Evolutionary conservation across 2,113 vertebrate genomes (phyloP).

Genomic region (Thalassarche chlororhynchos): DNA sequence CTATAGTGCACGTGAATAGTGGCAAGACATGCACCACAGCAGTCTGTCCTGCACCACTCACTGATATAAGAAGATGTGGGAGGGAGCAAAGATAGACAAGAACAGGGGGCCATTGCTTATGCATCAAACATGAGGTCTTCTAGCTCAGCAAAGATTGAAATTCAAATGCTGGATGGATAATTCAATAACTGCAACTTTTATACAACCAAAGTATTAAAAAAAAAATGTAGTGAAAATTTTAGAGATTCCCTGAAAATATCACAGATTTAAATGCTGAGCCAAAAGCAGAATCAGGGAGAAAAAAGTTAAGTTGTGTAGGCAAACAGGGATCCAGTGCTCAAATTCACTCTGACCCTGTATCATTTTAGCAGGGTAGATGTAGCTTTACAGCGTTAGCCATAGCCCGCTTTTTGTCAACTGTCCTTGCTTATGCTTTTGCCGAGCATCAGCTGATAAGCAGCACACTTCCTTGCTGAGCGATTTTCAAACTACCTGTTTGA

Average conservation of each 20-base stretch:
- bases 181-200: not conserved
- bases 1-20: not conserved
- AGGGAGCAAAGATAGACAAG: not conserved
- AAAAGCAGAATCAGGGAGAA: not conserved
- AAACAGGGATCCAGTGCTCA: not conserved
- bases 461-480: rapidly evolving
- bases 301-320: not conserved
- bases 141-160: not conserved
- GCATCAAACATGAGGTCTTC: not conserved
- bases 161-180: not conserved
- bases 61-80: not conserved
- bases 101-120: not conserved
- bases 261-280: not conserved
- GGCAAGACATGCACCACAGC: not conserved
- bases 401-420: not conserved
- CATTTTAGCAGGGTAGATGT: not conserved
- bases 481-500: not conserved
- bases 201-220: rapidly evolving
- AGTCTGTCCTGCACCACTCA: not conserved
- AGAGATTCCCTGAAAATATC: not conserved
- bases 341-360: not conserved
- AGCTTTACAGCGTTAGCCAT: not conserved
- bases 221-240: not conserved
- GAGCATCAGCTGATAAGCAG: not conserved
- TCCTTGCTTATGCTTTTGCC: not conserved